These are phyloP conservation scores for Echinarachnius parma DNA, from an alignment of 53 echinoderm and acorn worm species.

Conservation along the genomic window DNA sequence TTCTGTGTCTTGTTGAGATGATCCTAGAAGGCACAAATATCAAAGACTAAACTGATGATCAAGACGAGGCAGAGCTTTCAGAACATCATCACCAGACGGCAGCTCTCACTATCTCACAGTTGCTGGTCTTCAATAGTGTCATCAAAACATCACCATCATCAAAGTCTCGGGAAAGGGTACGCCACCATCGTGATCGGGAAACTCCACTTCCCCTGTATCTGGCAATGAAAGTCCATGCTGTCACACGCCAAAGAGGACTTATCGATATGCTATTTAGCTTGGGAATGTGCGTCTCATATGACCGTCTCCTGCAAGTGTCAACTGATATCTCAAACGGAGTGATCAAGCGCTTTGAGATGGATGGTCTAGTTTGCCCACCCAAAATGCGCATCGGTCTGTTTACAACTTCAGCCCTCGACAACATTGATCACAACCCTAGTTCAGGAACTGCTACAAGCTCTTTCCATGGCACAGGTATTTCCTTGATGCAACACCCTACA, in stretches of 20 bases:
- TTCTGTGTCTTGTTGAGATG: no score
- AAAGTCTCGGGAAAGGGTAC: no score
- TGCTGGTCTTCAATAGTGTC: slow-evolving; percentile 43
- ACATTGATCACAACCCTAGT: slow-evolving; percentile 53
- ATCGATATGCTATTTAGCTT: slow-evolving; percentile 38
- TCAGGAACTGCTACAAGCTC: slow-evolving; percentile 39
- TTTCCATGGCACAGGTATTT: slow-evolving; percentile 50
- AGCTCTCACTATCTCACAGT: slow-evolving; percentile 45
- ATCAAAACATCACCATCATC: neutral
- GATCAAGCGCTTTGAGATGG: slow-evolving; percentile 21
- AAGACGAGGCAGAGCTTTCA: no score
- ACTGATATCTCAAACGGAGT: slow-evolving; percentile 16
- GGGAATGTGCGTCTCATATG: slow-evolving; percentile 52
- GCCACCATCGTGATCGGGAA: slow-evolving; percentile 38
- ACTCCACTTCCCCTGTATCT: slow-evolving; percentile 41
- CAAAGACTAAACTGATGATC: no score
- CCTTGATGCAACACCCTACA: slow-evolving; percentile 21
- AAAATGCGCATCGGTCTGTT: slow-evolving; percentile 23
- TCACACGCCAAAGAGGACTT: slow-evolving; percentile 27
- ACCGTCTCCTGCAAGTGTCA: slow-evolving; percentile 29
- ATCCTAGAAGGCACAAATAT: no score
- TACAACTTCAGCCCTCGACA: slow-evolving; percentile 44
- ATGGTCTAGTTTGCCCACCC: slow-evolving; percentile 43
- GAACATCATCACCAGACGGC: no score
- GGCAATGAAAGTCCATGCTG: slow-evolving; percentile 32